These are phyloP conservation scores for Tapirus indicus DNA, from an alignment of 2,797 vertebrate species.

Conservation along the genomic window DNA sequence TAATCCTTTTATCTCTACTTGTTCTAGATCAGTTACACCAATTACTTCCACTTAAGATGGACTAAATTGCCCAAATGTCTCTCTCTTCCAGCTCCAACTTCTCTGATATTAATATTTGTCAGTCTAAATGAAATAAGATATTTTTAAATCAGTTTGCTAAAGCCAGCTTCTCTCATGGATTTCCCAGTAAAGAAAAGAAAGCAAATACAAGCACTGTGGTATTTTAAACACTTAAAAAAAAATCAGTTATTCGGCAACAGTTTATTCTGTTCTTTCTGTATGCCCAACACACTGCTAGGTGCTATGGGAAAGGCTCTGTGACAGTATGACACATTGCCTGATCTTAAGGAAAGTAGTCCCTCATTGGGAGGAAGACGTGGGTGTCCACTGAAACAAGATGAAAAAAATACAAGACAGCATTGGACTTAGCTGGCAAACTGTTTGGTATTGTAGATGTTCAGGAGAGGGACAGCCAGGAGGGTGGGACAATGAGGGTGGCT, in stretches of 20 bases:
- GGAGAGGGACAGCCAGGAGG: not conserved
- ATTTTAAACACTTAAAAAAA: conserved; percentile 24
- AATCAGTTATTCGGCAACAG: not conserved
- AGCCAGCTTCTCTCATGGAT: not conserved
- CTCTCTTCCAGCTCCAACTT: not conserved
- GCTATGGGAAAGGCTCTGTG: not conserved
- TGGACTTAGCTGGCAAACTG: not conserved
- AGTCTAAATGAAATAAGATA: not conserved
- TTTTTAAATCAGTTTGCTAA: conserved; percentile 56
- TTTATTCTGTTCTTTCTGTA: not conserved
- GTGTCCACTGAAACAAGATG: not conserved
- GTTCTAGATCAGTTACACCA: not conserved
- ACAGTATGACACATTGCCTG: not conserved
- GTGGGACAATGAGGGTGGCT: not conserved
- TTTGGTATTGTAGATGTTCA: not conserved
- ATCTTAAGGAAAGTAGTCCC: not conserved
- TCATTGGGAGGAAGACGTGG: not conserved
- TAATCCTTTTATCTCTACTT: not conserved
- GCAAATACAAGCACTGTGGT: not conserved
- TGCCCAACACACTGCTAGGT: not conserved
- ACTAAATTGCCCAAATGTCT: not conserved
- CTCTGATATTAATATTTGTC: not conserved
- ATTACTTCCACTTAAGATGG: not conserved
- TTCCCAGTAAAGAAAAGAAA: conserved; percentile 32
- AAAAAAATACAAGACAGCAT: not conserved